phyloP scores from a whole-genome alignment of 2,113 vertebrate genomes.

The Aegithalos caudatus region DNA sequence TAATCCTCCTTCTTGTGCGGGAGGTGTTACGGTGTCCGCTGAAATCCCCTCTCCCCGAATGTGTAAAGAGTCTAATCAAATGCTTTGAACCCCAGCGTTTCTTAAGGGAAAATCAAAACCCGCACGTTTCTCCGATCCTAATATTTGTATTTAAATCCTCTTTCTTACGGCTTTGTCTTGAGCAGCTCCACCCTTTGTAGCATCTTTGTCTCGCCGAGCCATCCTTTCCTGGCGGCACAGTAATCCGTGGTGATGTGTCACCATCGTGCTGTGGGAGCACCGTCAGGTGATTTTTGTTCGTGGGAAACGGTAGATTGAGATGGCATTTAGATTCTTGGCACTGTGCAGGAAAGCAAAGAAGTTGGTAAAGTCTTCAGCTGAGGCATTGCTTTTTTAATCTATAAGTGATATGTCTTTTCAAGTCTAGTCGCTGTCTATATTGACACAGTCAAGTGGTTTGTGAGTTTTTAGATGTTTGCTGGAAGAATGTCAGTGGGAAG shows the following conservation, averaged over 20 bases:
- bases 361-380: background rate
- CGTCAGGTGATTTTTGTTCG: background rate
- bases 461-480: background rate
- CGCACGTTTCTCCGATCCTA: rapidly evolving
- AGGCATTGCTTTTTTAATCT: background rate
- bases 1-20: rapidly evolving
- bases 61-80: no score
- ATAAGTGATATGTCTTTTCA: rapidly evolving
- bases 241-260: background rate
- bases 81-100: background rate
- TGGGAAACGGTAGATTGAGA: background rate
- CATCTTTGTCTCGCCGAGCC: background rate
- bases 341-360: background rate
- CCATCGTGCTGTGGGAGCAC: background rate
- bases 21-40: background rate
- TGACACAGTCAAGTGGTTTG: rapidly evolving
- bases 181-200: background rate
- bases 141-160: background rate
- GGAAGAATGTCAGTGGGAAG: background rate
- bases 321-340: background rate
- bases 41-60: rapidly evolving
- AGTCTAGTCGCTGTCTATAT: background rate
- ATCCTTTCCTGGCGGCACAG: background rate
- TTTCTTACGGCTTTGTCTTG: background rate
- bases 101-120: background rate